These are phyloP conservation scores for Diadema setosum DNA, from an alignment of 35 echinoderm and acorn worm species.

Conservation along the genomic window DNA sequence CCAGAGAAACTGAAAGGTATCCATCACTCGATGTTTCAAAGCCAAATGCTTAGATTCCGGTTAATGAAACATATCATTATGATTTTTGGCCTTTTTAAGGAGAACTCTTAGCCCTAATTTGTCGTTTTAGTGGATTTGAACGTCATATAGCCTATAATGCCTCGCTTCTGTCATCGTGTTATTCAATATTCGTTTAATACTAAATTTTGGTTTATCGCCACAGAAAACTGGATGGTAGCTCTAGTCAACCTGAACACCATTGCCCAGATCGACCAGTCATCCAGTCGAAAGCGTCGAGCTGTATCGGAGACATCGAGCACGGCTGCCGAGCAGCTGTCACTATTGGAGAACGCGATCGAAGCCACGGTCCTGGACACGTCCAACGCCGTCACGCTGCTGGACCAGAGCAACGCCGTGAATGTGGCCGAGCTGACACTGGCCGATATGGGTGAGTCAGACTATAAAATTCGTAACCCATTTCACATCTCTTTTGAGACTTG, in stretches of 20 bases:
- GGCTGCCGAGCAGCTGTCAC: constrained; percentile 18
- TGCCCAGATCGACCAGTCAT: background rate
- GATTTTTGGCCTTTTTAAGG: too few species aligned
- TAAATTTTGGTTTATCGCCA: background rate
- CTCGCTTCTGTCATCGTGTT: too few species aligned
- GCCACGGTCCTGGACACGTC: constrained; percentile 22
- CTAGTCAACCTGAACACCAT: constrained; percentile 53
- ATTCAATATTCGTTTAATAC: background rate
- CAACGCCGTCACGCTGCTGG: constrained; percentile 29
- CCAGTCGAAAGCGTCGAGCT: background rate
- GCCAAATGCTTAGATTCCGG: too few species aligned
- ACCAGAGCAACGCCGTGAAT: constrained; percentile 25
- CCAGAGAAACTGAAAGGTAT: background rate
- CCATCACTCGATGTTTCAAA: too few species aligned
- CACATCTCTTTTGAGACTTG: too few species aligned
- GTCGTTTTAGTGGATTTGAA: too few species aligned
- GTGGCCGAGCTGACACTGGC: constrained; percentile 11
- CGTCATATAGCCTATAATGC: too few species aligned
- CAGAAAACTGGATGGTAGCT: constrained; percentile 40
- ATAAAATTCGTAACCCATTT: background rate
- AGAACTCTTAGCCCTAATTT: too few species aligned
- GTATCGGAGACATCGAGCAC: background rate
- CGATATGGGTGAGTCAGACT: constrained; percentile 25
- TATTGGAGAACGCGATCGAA: background rate
- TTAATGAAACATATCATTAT: too few species aligned